Base-by-base conservation (phyloP, 2,797 vertebrate species). In the Novumbra hubbsi region DNA sequence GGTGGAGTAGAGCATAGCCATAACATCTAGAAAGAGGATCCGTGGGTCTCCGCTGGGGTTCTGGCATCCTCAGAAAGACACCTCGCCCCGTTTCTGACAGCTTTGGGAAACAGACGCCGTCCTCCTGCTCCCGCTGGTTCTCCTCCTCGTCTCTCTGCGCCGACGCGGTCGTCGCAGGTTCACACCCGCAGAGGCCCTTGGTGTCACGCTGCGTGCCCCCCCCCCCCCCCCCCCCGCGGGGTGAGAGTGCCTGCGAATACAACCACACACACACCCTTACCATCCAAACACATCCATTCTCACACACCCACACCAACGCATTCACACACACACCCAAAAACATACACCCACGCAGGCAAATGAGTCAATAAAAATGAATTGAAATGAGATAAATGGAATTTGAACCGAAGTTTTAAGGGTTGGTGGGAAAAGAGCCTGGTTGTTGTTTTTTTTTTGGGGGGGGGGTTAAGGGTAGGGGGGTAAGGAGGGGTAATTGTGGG, bases 361-460 rank as follows among this genome's bases (percentile, higher is more conserved):
- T 87, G 84, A 84, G 80, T 89, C 90, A 86, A 88, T 91, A 88
- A 88, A 91, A 89, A 87, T 88, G 88, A 88, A 91, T 85, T 55
- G 0, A 66, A 80, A 74, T 12, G 75, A 88, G 90, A 90, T 89
- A 87, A 91, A 92, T 88, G 75, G 81, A 78, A 41, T 88, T 90
- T 89, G 90, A 90, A 87, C 76, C 19, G 77, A 76, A 76, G 82
- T 86, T 90, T 91, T 87, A 84, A 81, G 81, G 80, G n/a, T n/a
- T 11, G 72, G 76, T 72, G 75, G 84, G 70, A 71, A 70, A 76
- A 76, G 85, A 76, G 45, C 11, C 8, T 21, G 41, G 41, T 68
- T 5, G 49, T 21, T n/a, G n/a, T n/a, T n/a, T n/a, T n/a, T n/a
- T n/a, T n/a, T n/a, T 17, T n/a, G 48, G 52, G 52, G 2, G 32